Evolutionary conservation across 1,140 invertebrate genomes (phyloP).

Genomic region (Prorops nasuta): DNA sequence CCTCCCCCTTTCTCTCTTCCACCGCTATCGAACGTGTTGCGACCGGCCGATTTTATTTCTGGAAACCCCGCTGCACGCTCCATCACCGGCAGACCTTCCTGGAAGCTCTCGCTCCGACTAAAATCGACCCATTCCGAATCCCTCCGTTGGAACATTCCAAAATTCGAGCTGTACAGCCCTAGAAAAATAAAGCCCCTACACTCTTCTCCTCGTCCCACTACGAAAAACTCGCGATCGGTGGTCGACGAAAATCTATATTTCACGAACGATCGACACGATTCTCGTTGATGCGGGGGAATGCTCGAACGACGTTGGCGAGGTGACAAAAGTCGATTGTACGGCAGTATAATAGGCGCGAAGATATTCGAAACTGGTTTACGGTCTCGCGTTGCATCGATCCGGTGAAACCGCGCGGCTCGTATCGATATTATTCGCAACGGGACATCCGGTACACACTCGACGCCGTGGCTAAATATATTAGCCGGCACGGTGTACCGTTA

Average conservation of each 20-base stretch:
- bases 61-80: too few species aligned
- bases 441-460: conserved; percentile 14
- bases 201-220: too few species aligned
- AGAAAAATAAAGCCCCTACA: too few species aligned
- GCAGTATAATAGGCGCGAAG: neutral
- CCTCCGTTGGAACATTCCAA: too few species aligned
- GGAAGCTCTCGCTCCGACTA: too few species aligned
- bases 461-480: conserved; percentile 18
- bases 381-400: conserved; percentile 12
- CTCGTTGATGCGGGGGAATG: too few species aligned
- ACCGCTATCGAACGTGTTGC: conserved; percentile 1
- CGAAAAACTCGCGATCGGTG: too few species aligned
- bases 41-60: neutral
- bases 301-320: conserved; percentile 14
- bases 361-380: conserved; percentile 13
- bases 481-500: conserved; percentile 20
- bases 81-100: too few species aligned
- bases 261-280: too few species aligned
- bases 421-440: conserved; percentile 24
- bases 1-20: neutral
- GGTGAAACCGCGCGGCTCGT: neutral
- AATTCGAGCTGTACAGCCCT: too few species aligned
- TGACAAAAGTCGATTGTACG: neutral
- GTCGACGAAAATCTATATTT: too few species aligned
- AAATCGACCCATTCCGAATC: too few species aligned